Base-by-base conservation (phyloP, 2,888 invertebrate genomes). In the Leucoptera coffeella region DNA sequence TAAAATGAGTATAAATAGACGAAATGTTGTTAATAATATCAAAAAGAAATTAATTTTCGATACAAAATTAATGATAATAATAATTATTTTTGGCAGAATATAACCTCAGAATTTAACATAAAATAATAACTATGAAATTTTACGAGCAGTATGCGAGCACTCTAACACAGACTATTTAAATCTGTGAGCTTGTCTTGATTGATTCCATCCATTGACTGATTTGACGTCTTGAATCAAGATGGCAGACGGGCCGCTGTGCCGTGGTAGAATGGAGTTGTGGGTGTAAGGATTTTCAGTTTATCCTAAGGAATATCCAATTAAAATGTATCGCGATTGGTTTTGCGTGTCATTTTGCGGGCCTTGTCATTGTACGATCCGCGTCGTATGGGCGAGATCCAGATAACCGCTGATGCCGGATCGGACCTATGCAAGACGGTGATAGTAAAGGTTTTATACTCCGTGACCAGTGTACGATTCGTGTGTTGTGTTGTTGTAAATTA, bases 261-360 rank as follows among this genome's bases (percentile, higher is more conserved):
- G 73, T 77, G 77, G 76, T 79, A 77, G 76, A 74, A 74, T 64
- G 73, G 75, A 73, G 74, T 74, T 73, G 76, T 75, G 74, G 74
- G 74, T 76, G 75, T 76, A 71, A 61, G 74, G 74, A 74, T 78
- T 77, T 75, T 81, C 82, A 82, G 82, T 81, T 82, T 82, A 81
- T 82, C 82, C 74, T 74, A 60, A 61, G 62, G 65, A 60, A 60
- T 67, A 73, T 57, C 56, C 60, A 56, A 69, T 42, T 61, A 77
- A 73, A 73, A 78, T 78, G 78, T 71, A 65, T 71, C 59, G 62
- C 48, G 60, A 64, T 61, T 67, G 62, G 55, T 62, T 69, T 58
- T 71, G 54, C 60, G 61, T 59, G 55, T 52, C 57, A 53, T 53
- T 61, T 54, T 64, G 59, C 56, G 67, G 73, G 65, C 69, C 57